These are phyloP conservation scores for Onychorhynchus coronatus DNA, from an alignment of 2,113 vertebrate species.

Conservation along the genomic window DNA sequence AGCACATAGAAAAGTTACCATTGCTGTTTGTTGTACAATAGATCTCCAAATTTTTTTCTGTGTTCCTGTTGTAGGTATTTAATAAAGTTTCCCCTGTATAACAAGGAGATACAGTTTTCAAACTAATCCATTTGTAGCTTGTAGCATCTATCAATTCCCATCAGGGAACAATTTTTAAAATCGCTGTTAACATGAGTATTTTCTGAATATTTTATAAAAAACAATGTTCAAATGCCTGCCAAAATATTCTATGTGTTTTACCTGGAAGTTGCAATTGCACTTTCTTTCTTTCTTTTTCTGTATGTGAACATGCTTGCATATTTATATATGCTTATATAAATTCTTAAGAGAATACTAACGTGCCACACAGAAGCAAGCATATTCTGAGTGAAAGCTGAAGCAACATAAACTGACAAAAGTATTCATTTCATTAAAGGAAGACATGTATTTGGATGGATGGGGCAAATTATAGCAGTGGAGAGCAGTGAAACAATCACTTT, in stretches of 20 bases:
- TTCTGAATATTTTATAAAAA: conserved; percentile 50
- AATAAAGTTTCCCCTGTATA: background rate
- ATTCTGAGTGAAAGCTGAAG: conserved; percentile 36
- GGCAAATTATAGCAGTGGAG: conserved; percentile 19
- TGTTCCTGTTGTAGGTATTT: background rate
- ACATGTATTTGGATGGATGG: conserved; percentile 43
- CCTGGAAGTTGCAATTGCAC: background rate
- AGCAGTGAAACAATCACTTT: conserved; percentile 36
- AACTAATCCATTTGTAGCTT: background rate
- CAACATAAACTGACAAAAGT: conserved; percentile 30
- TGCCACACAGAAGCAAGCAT: background rate
- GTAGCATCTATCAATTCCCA: conserved; percentile 3
- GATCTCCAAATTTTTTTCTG: background rate
- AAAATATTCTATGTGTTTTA: conserved; percentile 10
- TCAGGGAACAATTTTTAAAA: background rate
- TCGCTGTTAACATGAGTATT: background rate
- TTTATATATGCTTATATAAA: background rate
- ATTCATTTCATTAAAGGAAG: conserved; percentile 32
- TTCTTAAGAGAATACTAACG: background rate
- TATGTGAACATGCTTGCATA: background rate
- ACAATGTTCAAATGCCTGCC: conserved; percentile 14
- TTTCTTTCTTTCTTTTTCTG: background rate
- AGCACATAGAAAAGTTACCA: background rate
- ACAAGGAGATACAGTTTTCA: background rate
- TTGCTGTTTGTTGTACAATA: background rate